Evolutionary conservation across 2,113 vertebrate species (phyloP), one percentile per base, ranked within the genome.

Genomic region (Thunnus maccoyii): DNA sequence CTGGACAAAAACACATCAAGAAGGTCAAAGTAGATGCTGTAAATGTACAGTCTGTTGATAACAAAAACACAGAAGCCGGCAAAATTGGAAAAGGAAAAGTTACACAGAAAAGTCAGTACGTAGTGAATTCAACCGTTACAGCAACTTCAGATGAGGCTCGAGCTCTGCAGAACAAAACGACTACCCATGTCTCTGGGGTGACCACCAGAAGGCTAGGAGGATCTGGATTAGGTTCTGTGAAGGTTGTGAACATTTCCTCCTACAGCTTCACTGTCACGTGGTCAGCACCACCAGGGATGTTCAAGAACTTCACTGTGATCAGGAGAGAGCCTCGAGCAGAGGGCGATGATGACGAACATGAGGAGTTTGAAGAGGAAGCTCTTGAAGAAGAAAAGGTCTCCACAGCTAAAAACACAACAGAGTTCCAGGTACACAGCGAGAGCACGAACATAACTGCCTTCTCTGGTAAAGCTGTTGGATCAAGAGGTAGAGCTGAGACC

Each of bases 271-370:
- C 88, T 5, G 30, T 94, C 32, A 92, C 71, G 14, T 97, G 97
- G 97, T 93, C 95, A 55, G 84, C 95, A 36, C 88, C 95, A 0
- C 93, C 94, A 71, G 95, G 93, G 46, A 89, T 94, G 55, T 97
- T 97, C 79, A 95, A 95, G 60, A 95, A 95, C 79, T 97, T 96
- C 50, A 95, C 93, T 1, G 89, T 96, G 57, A 88, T 91, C 70
- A 89, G 91, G 74, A 92, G 76, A 84, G 93, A 95, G 65, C 87
- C 91, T 15, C 65, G 41, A 51, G 32, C 66, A 9, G 93, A 85
- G 51, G 89, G 77, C 0, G 80, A 87, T 2, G 81, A 87, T 60
- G 82, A 86, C 0, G 90, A 85, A 9, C 79, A 79, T 0, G 86
- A 91, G 10, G 83, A 90, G 9, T 78, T 83, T 47, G 91, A 86